Conservation (phyloP, 2,888 invertebrate species). For the Branchellion lobata region DNA sequence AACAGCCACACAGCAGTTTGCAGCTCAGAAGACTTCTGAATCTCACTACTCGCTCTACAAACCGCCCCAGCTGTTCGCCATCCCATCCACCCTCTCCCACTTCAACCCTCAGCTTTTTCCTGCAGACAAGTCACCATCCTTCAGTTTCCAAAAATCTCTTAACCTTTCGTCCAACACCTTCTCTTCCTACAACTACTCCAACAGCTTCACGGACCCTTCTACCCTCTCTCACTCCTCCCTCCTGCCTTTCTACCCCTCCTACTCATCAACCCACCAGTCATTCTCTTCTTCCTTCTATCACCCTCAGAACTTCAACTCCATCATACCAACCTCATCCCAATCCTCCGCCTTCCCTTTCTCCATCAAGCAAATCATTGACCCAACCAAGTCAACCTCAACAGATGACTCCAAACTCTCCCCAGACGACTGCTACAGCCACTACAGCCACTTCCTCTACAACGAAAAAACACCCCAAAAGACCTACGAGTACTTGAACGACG, state of each 20-base stretch:
- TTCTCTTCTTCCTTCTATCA: conserved; percentile 14
- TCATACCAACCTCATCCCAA: not conserved
- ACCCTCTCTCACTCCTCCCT: not conserved
- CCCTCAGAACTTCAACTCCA: not conserved
- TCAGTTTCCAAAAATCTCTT: not conserved
- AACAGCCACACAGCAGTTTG: not conserved
- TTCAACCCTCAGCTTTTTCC: not conserved
- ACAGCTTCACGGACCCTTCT: not conserved
- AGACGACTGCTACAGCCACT: not conserved
- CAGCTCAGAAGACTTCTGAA: not conserved
- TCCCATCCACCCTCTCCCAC: not conserved
- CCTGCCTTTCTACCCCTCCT: conserved; percentile 26
- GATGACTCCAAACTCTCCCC: not conserved
- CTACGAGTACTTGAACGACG: not conserved
- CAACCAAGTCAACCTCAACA: not conserved
- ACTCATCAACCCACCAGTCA: conserved; percentile 4
- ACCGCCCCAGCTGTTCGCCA: not conserved
- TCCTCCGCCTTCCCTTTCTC: conserved; percentile 28
- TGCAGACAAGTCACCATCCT: conserved; percentile 8
- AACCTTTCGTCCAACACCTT: not conserved
- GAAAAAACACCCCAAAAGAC: not conserved
- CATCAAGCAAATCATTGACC: conserved; percentile 38
- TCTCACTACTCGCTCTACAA: not conserved
- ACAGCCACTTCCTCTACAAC: conserved; percentile 11
- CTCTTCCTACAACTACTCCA: conserved; percentile 24